Evolutionary conservation across 2,113 vertebrate genomes (phyloP), one percentile per base, ranked within the genome.

Genomic region (Melanotaenia duboulayi): DNA sequence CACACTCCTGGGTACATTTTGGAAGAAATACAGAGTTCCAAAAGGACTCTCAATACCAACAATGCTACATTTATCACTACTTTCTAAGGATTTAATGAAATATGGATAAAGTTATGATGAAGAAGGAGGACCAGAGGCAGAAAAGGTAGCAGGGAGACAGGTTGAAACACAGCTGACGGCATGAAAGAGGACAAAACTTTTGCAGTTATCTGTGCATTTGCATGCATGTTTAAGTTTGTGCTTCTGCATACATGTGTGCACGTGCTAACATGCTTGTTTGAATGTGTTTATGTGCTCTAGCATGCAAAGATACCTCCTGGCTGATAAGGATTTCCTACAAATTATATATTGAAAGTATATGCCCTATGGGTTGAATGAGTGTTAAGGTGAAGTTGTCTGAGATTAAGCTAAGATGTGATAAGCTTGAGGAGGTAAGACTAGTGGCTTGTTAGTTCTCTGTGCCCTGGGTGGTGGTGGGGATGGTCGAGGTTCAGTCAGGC

Each of bases 401-500:
- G 75, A 46, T 32, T 56, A 68, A 52, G 51, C 20, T 22, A 65
- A 78, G 75, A 88, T 25, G 65, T 22, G 40, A 73, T 48, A 58
- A 19, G 50, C 51, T 76, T 80, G 81, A 70, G 85, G 76, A 83
- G 82, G 80, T 60, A 61, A 69, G 35, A 5, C 54, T 16, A 49
- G 46, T 13, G 44, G 67, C 46, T 71, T 63, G 58, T 68, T 78
- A 58, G 68, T 66, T 40, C 11, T 62, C 51, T 51, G 61, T 24
- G 37, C 0, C 1, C 44, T 65, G 77, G 72, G 52, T 65, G 74
- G 71, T 55, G 16, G 70, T 69, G 85, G 88, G 74, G 86, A 85
- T 82, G 85, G 84, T 81, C 11, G 82, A 37, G 80, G 82, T 81
- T 90, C 88, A 91, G 76, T 89, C 82, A 90, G 87, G 87, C 89